phyloP scores from a whole-genome alignment of 2,113 vertebrate species.

The Alethe diademata region DNA sequence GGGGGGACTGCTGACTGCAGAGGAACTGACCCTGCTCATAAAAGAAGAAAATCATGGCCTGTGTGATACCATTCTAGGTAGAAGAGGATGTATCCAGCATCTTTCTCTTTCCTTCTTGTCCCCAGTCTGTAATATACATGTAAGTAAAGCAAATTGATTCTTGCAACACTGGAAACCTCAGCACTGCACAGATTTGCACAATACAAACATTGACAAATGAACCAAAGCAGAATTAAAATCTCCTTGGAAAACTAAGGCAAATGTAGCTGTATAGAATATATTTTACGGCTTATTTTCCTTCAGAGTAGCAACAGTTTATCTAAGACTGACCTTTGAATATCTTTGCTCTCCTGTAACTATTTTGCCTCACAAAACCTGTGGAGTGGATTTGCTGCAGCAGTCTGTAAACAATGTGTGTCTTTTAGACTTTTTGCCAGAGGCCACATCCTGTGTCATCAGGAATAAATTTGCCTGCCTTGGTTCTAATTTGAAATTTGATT shows the following conservation, averaged over 20 bases:
- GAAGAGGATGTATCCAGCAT: neutral
- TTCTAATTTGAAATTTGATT: neutral
- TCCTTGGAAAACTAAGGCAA: neutral
- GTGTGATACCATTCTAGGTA: too few species aligned
- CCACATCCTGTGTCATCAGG: neutral
- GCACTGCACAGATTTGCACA: neutral
- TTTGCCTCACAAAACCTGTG: neutral
- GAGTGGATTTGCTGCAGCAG: neutral
- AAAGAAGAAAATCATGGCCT: neutral
- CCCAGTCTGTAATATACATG: neutral
- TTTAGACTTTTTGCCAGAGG: neutral
- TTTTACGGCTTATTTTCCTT: neutral
- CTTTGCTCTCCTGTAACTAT: neutral
- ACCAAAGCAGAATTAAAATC: neutral
- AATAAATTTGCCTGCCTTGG: neutral
- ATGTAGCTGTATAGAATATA: neutral
- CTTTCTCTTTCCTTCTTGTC: neutral
- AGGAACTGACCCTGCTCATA: neutral
- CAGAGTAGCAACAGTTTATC: neutral
- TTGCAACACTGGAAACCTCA: neutral
- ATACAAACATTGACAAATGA: neutral
- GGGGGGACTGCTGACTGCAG: neutral
- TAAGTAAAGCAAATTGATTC: neutral
- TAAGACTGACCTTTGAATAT: neutral
- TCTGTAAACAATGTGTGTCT: neutral